Conservation (phyloP, 2,113 vertebrate species). For the Lates calcarifer region DNA sequence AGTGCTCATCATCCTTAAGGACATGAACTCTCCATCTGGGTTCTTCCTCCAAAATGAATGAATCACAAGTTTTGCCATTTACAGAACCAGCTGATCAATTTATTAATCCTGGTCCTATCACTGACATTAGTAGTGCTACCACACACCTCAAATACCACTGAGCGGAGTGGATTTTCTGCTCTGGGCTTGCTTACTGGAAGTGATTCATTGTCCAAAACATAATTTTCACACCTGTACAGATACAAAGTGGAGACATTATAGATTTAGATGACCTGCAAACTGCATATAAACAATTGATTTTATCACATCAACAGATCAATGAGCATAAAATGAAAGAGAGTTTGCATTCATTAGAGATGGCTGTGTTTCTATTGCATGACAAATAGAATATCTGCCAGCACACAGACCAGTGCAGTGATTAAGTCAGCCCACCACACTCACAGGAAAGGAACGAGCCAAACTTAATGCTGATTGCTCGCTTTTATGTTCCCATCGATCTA, state of each 20-base stretch:
- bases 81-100: conserved; percentile 10
- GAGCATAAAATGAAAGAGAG: conserved; percentile 11
- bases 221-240: neutral
- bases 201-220: neutral
- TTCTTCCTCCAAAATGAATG: neutral
- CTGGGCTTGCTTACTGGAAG: neutral
- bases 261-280: neutral
- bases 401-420: neutral
- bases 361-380: conserved; percentile 7
- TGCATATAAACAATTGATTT: neutral
- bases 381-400: conserved; percentile 18
- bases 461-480: conserved; percentile 37
- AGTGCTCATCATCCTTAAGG: neutral
- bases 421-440: conserved; percentile 4
- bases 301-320: conserved; percentile 23
- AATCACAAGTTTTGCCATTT: neutral
- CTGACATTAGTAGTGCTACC: conserved; percentile 8
- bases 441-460: conserved; percentile 9
- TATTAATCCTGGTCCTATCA: conserved; percentile 5
- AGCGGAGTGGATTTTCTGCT: neutral
- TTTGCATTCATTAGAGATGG: conserved; percentile 13
- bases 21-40: neutral
- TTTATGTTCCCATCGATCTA: conserved; percentile 54
- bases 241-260: neutral
- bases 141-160: neutral